Evolutionary conservation across 2,797 vertebrate genomes (phyloP), one percentile per base, ranked within the genome.

Genomic region (Sebastes vulpes): DNA sequence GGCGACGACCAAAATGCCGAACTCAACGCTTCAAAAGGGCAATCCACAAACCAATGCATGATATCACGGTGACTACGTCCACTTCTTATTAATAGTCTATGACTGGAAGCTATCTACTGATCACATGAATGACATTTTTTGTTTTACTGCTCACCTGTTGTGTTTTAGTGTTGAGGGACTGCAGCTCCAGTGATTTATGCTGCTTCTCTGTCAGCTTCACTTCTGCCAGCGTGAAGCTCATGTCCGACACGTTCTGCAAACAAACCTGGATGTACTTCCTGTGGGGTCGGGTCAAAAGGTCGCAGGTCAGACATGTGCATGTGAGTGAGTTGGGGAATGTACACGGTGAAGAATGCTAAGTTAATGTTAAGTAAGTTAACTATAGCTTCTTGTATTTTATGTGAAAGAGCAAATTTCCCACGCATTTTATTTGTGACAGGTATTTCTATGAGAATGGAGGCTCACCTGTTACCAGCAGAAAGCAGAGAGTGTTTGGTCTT

Each of bases 251-350:
- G 57, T 99, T 99, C 94, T 98, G 97, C 71, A 99, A 88, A 52
- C 97, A 97, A 86, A 99, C 96, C 91, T 99, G 98, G 88, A 99
- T 90, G 21, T 97, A 99, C 83, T 99, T 99, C 95, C 98, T 99
- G 95, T 85, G 81, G 56, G 21, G 81, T 81, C 20, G 56, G 29
- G 57, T 53, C 32, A 78, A 78, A 53, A 81, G n/a, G 46, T 35
- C 16, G 66, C 48, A 68, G 8, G 18, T 82, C 75, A 82, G 48
- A 23, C 16, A 12, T 11, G 29, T 5, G 20, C 9, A 28, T 3
- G 21, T 38, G 11, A 52, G 50, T 11, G 5, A 31, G n/a, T 11
- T 14, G 0, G 12, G 14, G 6, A 56, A 23, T 23, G 42, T 3
- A 46, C 3, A 7, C 1, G 8, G 3, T 5, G 21, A 65, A 69